A percentile compares a stretch with the other conserved stretches of the same genome.
Conservation (phyloP, 2,888 invertebrate genomes). For the Neoitamus cyanurus region DNA sequence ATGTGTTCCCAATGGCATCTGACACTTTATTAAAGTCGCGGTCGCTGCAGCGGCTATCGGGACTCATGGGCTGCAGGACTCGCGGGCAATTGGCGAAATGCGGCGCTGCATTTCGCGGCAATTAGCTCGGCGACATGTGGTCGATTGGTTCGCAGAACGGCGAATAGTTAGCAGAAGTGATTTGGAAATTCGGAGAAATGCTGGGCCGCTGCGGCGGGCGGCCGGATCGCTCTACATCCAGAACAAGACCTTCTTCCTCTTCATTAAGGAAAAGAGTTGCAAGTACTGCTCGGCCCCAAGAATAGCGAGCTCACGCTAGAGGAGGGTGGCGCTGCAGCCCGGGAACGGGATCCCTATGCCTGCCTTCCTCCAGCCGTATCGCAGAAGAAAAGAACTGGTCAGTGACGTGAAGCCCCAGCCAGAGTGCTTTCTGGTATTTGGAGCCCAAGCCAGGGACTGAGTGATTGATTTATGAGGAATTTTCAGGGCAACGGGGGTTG, state of each 20-base stretch:
- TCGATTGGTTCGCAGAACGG: conserved; percentile 20
- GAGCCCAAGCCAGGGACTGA: conserved; percentile 8
- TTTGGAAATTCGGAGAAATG: neutral
- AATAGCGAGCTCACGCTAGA: neutral
- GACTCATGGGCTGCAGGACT: neutral
- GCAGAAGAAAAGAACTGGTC: conserved; percentile 25
- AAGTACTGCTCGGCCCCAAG: neutral
- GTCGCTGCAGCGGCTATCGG: neutral
- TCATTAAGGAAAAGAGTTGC: neutral
- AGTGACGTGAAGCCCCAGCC: conserved; percentile 9
- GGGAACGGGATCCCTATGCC: neutral
- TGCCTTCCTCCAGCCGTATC: neutral
- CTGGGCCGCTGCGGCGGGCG: too few species aligned
- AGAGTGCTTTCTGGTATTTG: conserved; percentile 22
- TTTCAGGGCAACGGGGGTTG: conserved; percentile 38
- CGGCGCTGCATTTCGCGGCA: neutral
- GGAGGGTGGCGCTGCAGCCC: neutral
- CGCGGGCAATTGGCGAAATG: neutral
- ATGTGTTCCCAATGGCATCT: conserved; percentile 21
- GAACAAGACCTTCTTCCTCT: neutral
- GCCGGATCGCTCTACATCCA: too few species aligned
- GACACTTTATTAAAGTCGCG: conserved; percentile 26
- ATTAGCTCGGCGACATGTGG: conserved; percentile 7
- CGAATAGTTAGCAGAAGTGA: conserved; percentile 4
- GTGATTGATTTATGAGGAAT: conserved; percentile 46